These are phyloP conservation scores for Odocoileus hemionus DNA, from an alignment of 2,113 vertebrate species.

Conservation along the genomic window DNA sequence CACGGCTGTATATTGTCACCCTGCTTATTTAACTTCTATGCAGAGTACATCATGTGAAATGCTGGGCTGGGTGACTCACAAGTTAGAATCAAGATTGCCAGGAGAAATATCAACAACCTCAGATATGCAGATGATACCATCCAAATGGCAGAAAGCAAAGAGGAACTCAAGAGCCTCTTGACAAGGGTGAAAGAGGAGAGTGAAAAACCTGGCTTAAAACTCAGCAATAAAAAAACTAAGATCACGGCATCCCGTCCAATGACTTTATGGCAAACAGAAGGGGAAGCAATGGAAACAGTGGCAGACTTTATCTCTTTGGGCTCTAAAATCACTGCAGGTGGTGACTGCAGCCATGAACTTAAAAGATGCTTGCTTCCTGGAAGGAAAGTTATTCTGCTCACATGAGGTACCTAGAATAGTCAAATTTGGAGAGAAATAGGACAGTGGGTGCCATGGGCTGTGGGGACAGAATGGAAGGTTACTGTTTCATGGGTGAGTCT, in stretches of 20 bases:
- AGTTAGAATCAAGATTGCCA: background rate
- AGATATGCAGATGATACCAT: background rate
- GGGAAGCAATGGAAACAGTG: background rate
- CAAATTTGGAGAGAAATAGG: background rate
- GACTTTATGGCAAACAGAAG: background rate
- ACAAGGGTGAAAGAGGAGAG: background rate
- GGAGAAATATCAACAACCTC: background rate
- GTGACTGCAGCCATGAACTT: background rate
- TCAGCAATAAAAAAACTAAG: background rate
- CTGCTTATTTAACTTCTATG: background rate
- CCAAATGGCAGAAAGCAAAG: background rate
- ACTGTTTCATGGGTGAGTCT: background rate
- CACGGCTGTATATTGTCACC: background rate
- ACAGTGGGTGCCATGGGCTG: background rate
- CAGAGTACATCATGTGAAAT: background rate
- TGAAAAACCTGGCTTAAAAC: background rate
- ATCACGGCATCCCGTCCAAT: background rate
- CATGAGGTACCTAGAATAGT: background rate
- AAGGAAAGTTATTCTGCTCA: background rate
- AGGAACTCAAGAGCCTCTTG: background rate
- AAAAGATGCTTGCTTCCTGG: background rate
- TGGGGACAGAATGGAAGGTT: background rate
- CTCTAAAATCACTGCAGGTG: background rate
- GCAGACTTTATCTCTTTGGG: background rate
- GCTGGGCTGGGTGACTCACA: background rate